Base-by-base conservation (phyloP, 1,140 invertebrate species). In the Trachelipus rathkii region DNA sequence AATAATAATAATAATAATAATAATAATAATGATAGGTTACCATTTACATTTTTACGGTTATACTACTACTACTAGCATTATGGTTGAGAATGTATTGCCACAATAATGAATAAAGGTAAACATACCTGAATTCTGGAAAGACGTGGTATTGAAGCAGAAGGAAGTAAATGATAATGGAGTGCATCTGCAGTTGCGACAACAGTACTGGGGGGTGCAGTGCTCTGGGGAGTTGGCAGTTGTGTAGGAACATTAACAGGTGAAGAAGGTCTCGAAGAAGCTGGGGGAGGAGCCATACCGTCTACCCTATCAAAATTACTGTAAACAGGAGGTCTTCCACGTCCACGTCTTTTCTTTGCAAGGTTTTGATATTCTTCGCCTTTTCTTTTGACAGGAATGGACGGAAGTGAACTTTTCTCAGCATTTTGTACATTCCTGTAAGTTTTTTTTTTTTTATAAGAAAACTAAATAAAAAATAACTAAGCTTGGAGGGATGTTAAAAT, bases 321-420 rank as follows among this genome's bases (percentile, higher is more conserved):
- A 23, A 83, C n/a, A 8, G 83, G 81, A 33, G 83, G 83, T 15
- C 83, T 75, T 44, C 83, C 83, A 24, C 82, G 81, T 72, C 80
- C 81, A 15, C 83, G 79, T 66, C 83, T 83, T 72, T 79, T 72
- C 7, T 71, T 45, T 60, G 2, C 50, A 24, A 60, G 23, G 15
- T 66, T 71, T 23, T 75, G 77, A 10, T 70, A 45, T 44, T 78
- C 73, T 10, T 81, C 82, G 2, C 76, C 70, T 69, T 82, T 83
- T 10, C 80, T 76, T 60, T 82, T 82, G 10, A 71, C 23, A 10
- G 76, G 24, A 33, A 76, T 10, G 13, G 75, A 13, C 5, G 66
- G 73, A n/a, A 44, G 7, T 43, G 6, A 33, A 33, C 33, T 33
- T 33, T 33, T 33, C 33, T 33, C 33, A 33, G 33, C 6, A 33